phyloP scores from a whole-genome alignment of 1,140 invertebrate genomes.

The Thaumetopoea pityocampa region DNA sequence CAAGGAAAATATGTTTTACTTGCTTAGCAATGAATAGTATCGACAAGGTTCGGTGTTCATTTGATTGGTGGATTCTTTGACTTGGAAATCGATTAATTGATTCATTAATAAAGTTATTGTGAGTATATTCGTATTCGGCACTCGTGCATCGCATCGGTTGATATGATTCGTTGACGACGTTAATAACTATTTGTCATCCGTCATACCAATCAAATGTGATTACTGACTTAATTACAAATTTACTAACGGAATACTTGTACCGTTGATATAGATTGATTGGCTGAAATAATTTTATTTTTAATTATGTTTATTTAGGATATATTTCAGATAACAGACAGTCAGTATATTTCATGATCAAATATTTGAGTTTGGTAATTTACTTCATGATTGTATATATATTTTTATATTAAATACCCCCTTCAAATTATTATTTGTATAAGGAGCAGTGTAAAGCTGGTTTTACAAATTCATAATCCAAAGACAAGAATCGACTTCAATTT shows the following conservation, averaged over 20 bases:
- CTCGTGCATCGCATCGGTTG: slow-evolving; percentile 30
- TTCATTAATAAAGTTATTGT: slow-evolving; percentile 26
- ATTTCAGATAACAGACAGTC: too few relatives aligned
- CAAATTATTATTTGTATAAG: too few relatives aligned
- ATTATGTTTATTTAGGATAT: too few relatives aligned
- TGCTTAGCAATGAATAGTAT: slow-evolving; percentile 26
- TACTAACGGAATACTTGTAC: slow-evolving; percentile 12
- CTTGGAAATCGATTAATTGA: slow-evolving; percentile 39
- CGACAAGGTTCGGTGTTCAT: slow-evolving; percentile 31
- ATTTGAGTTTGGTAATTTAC: too few relatives aligned
- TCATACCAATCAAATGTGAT: slow-evolving; percentile 54
- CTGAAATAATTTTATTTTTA: background rate
- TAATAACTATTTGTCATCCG: slow-evolving; percentile 65
- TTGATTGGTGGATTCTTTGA: slow-evolving; percentile 55
- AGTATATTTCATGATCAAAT: too few relatives aligned
- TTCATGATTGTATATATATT: too few relatives aligned
- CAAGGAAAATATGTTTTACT: slow-evolving; percentile 9
- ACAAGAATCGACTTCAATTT: too few relatives aligned
- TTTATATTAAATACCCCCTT: too few relatives aligned
- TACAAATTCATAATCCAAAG: too few relatives aligned
- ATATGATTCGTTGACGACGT: slow-evolving; percentile 40
- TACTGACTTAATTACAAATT: slow-evolving; percentile 52
- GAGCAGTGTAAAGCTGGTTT: too few relatives aligned
- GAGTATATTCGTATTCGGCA: slow-evolving; percentile 16
- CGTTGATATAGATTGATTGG: slow-evolving; percentile 1